These are phyloP conservation scores for Drosophila mimetica DNA, from an alignment of 2,888 invertebrate genomes.

Conservation along the genomic window DNA sequence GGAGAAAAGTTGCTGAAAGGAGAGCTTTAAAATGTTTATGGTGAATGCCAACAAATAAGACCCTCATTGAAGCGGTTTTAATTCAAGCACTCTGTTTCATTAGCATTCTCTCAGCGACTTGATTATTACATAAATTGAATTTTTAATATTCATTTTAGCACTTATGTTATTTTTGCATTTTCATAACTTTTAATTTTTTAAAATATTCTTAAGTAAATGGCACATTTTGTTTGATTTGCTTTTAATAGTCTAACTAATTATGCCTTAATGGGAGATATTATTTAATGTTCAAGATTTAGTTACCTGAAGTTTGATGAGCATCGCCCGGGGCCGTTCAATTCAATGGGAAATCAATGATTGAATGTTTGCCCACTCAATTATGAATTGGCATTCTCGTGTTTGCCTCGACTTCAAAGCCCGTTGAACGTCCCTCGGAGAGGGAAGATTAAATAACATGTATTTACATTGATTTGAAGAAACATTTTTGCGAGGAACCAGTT, in stretches of 20 bases:
- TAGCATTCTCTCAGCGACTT: background rate
- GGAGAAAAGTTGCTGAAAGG: conserved; percentile 1
- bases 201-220: background rate
- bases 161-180: no score
- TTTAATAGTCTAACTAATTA: background rate
- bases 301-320: background rate
- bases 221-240: background rate
- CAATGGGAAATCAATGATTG: conserved; percentile 23
- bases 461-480: background rate
- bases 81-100: background rate
- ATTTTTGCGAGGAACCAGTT: background rate
- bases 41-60: conserved; percentile 13
- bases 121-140: no score
- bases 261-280: background rate
- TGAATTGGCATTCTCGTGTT: conserved; percentile 22
- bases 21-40: conserved; percentile 7
- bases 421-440: background rate
- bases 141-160: no score
- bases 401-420: conserved; percentile 17
- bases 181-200: background rate
- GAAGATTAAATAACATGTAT: conserved; percentile 6
- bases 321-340: background rate
- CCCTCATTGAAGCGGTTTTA: conserved; percentile 2
- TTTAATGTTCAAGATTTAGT: background rate
- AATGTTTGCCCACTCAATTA: conserved; percentile 32